Evolutionary conservation across 2,888 invertebrate species (phyloP), one percentile per base, ranked within the genome.

Genomic region (Melanostoma mellinum): DNA sequence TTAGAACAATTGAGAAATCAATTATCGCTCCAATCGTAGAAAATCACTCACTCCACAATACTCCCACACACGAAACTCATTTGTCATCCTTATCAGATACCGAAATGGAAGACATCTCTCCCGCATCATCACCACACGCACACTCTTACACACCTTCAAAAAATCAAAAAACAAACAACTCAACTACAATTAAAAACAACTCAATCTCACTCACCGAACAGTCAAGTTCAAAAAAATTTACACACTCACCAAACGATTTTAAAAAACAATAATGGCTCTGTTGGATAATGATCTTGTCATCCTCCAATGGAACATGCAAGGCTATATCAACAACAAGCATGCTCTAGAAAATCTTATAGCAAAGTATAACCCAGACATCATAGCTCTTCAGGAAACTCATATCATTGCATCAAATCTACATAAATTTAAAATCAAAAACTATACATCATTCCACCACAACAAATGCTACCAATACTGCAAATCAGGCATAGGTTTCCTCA

Each of bases 261-360:
- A n/a, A 50, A 50, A 50, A 50, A n/a, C 50, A 50, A 50, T 50
- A 50, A 50, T 50, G 50, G 32, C 50, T 50, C 50, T 40, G 9
- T 56, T 56, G 56, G 6, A 38, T 38, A 40, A 40, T 40, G 40
- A 56, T 40, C 40, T 56, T 8, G 1, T 56, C 8, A 42, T 58
- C 42, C 42, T 58, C 32, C 58, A 58, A 58, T 40, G 42, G 58
- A 58, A 58, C 58, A 40, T 42, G 8, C 58, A 58, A 42, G 42
- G 58, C 9, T 58, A 42, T 58, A 32, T 8, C 2, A 58, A 58
- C 10, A 58, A 58, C 32, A 58, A 58, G 32, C 58, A 42, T 33
- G 30, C 42, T 42, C 9, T 42, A 9, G 32, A 58, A 42, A 40
- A 42, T 9, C 10, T 42, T 32, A 32, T 44, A 20, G 30, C 56